Evolutionary conservation across 2,797 vertebrate species (phyloP).

Genomic region (Perodicticus potto): DNA sequence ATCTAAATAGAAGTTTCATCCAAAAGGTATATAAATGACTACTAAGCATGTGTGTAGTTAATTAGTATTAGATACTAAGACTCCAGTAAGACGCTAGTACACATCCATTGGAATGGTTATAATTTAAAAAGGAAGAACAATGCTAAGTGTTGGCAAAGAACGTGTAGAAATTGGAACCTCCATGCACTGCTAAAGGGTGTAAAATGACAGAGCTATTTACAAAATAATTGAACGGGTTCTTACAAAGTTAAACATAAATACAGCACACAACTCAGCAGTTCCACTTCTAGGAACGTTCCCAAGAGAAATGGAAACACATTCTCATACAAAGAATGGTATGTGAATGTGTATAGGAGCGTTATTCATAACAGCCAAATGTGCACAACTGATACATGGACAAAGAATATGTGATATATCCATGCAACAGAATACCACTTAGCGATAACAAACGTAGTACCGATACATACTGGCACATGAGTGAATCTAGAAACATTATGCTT

Average conservation of each 20-base stretch:
- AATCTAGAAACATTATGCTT: neutral
- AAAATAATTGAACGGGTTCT: neutral
- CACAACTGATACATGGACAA: neutral
- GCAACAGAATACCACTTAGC: neutral
- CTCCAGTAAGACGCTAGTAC: neutral
- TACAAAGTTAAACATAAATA: neutral
- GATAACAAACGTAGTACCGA: neutral
- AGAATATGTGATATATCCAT: neutral
- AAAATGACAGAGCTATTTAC: neutral
- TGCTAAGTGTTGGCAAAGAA: neutral
- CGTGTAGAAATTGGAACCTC: neutral
- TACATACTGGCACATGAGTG: neutral
- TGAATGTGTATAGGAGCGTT: neutral
- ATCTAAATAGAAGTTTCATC: neutral
- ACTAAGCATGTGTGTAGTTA: neutral
- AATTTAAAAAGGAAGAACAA: neutral
- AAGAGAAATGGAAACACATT: neutral
- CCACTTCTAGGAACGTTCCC: neutral
- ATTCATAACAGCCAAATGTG: neutral
- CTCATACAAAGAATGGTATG: neutral
- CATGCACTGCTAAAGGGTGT: neutral
- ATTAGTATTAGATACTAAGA: neutral
- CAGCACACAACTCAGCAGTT: neutral
- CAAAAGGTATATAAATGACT: neutral
- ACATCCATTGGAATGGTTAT: neutral